Conservation (phyloP, 2,797 vertebrate species). For the Syngnathus acus region DNA sequence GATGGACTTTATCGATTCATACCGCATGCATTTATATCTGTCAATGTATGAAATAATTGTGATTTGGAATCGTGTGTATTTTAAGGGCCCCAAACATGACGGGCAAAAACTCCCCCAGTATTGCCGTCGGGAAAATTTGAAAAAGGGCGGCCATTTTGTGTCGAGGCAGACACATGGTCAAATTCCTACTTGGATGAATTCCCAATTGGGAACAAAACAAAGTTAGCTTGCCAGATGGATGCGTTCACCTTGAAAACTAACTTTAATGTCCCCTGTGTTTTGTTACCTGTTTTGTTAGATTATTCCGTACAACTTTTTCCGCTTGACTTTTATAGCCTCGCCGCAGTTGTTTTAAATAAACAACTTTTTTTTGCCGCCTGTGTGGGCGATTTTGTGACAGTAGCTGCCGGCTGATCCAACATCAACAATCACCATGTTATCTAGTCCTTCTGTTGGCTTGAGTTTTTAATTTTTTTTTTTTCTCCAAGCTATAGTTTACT, state of each 20-base stretch:
- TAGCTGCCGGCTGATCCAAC: background rate
- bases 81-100: background rate
- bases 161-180: no score
- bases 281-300: background rate
- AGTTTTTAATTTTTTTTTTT: background rate
- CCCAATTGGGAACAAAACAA: no score
- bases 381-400: background rate
- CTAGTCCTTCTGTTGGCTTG: background rate
- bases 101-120: background rate
- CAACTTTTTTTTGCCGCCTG: background rate
- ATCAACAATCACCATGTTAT: background rate
- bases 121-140: no score
- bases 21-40: constrained; percentile 13
- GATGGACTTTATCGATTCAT: constrained; percentile 15
- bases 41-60: constrained; percentile 13
- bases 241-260: background rate
- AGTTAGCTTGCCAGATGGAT: background rate
- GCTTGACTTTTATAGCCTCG: background rate
- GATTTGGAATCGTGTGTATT: background rate
- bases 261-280: background rate
- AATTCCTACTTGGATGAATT: no score
- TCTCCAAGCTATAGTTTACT: background rate
- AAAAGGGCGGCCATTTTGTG: no score
- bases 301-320: background rate
- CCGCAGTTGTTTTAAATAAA: background rate